Evolutionary conservation across 2,888 invertebrate genomes (phyloP), one percentile per base, ranked within the genome.

Genomic region (Drosophila robusta): DNA sequence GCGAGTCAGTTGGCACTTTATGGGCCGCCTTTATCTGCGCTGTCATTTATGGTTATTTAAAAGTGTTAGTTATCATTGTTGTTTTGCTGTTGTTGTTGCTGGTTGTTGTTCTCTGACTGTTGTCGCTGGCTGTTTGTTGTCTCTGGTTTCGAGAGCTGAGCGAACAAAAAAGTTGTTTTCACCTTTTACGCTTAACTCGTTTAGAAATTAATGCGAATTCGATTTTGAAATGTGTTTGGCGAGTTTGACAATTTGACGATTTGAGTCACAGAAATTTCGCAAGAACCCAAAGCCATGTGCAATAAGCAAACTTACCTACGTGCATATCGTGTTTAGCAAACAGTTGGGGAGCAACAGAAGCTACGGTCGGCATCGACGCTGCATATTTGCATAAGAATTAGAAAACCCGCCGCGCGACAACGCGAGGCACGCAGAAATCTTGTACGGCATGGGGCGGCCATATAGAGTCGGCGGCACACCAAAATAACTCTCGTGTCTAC

Each of bases 321-420:
- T 42, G 45, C 36, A 56, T 58, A 56, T 74, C 71, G 67, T 76
- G 73, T 62, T 62, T 51, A 54, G 71, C 68, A 79, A 78, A 83
- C 79, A 80, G 79, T 80, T 80, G 66, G 72, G 29, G 78, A 78
- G 76, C 81, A 68, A 61, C 64, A 66, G 64, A 42, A 77, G 75
- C 74, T 58, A 62, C 71, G 64, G 42, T 50, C 16, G 63, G 51
- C 69, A 62, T 60, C 56, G 42, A 60, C 63, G 42, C 11, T 75
- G 71, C 85, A 87, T 75, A 86, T 89, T 86, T 86, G 88, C 89
- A 88, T 89, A 82, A 86, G 86, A 86, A 86, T 86, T 86, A 86
- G 86, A 86, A 86, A 85, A 66, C 61, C 61, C 69, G 65, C 67
- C 50, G 70, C 62, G 81, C 80, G 52, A 78, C 75, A 75, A n/a